Conservation (phyloP, 1,140 invertebrate genomes). For the Lordiphosa mommai region DNA sequence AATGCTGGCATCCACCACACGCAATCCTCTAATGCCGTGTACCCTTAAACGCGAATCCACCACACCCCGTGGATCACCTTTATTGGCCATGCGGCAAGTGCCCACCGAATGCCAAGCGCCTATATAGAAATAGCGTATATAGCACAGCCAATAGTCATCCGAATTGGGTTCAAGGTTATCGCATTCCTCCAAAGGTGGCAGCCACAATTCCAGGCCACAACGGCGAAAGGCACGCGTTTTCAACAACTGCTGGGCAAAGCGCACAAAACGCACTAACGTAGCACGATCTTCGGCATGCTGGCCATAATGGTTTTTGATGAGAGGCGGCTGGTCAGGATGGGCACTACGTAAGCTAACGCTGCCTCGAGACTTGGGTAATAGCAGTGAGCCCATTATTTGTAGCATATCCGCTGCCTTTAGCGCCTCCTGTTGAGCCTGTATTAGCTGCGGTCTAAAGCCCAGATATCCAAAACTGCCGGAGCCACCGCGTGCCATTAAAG, state of each 20-base stretch:
- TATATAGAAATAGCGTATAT: constrained; percentile 82
- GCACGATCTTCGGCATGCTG: constrained; percentile 85
- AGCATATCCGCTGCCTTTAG: constrained; percentile 76
- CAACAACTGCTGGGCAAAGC: constrained; percentile 80
- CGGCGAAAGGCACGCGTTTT: constrained; percentile 80
- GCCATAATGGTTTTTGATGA: constrained; percentile 90
- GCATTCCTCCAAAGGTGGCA: constrained; percentile 79
- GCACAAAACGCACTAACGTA: constrained; percentile 85
- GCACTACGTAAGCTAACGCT: constrained; percentile 65
- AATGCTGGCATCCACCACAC: constrained; percentile 89
- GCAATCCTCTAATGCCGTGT: constrained; percentile 83
- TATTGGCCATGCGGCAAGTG: constrained; percentile 88
- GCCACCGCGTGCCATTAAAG: constrained; percentile 67
- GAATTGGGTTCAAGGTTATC: constrained; percentile 75
- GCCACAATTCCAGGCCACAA: constrained; percentile 77
- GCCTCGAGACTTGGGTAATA: constrained; percentile 80
- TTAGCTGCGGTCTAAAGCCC: constrained; percentile 69
- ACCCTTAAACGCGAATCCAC: constrained; percentile 86
- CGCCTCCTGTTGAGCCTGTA: constrained; percentile 47
- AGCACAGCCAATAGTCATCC: constrained; percentile 84
- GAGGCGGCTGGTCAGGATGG: constrained; percentile 81
- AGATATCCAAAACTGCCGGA: constrained; percentile 47
- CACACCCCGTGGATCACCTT: constrained; percentile 82
- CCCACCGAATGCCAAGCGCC: constrained; percentile 87
- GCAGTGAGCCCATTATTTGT: constrained; percentile 79